Conservation (phyloP, 2,113 vertebrate genomes). For the Pheucticus melanocephalus region DNA sequence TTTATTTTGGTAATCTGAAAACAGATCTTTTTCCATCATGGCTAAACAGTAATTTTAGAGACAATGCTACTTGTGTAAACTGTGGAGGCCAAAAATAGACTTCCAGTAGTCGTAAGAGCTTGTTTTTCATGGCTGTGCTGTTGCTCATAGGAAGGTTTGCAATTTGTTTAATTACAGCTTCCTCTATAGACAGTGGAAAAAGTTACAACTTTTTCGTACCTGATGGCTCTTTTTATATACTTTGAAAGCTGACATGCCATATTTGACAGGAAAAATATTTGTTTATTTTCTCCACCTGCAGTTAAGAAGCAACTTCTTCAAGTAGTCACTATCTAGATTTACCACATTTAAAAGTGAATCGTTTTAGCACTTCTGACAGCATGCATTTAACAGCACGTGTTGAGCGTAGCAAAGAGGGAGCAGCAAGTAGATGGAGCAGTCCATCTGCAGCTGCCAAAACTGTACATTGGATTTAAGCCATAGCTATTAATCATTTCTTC, state of each 20-base stretch:
- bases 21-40: not conserved
- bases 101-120: not conserved
- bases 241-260: not conserved
- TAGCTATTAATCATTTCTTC: slow-evolving; percentile 41
- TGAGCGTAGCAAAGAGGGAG: not conserved
- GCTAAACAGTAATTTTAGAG: not conserved
- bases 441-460: slow-evolving; percentile 26
- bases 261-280: not conserved
- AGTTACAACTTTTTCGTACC: not conserved
- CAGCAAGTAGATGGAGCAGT: slow-evolving; percentile 6
- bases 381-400: not conserved
- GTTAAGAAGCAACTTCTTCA: not conserved
- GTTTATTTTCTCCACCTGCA: not conserved
- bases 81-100: slow-evolving; percentile 1
- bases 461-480: slow-evolving; percentile 17
- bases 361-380: not conserved
- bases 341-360: not conserved
- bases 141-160: not conserved
- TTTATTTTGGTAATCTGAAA: slow-evolving; percentile 2
- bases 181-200: not conserved
- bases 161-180: not conserved
- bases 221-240: not conserved
- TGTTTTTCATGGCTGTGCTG: not conserved
- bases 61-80: slow-evolving; percentile 10
- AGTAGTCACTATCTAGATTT: not conserved